A percentile compares a stretch with the other conserved stretches of the same genome.
These are phyloP conservation scores for Rhadina sibilatrix DNA, from an alignment of 2,113 vertebrate genomes.

Conservation along the genomic window DNA sequence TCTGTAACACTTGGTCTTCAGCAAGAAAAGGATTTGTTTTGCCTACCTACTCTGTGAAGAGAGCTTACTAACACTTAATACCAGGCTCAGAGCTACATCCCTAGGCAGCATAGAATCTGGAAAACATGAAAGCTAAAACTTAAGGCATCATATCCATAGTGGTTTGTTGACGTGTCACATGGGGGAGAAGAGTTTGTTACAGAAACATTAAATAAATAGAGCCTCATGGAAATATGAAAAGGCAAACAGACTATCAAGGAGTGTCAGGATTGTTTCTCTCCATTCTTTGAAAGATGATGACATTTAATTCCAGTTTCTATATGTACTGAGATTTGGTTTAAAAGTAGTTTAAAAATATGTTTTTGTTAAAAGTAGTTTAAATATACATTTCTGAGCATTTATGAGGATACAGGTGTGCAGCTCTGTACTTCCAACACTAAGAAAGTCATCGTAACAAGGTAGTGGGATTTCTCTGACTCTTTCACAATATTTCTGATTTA, in stretches of 20 bases:
- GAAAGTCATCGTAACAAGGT: not conserved
- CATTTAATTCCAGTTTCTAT: not conserved
- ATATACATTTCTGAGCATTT: not conserved
- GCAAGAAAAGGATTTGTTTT: not conserved
- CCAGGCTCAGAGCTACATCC: not conserved
- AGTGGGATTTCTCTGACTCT: not conserved
- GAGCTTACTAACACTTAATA: not conserved
- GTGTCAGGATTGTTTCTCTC: not conserved
- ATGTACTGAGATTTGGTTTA: not conserved
- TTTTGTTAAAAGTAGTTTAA: not conserved
- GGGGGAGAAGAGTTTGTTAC: not conserved
- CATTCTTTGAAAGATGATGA: not conserved
- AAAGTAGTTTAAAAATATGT: not conserved
- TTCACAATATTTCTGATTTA: not conserved
- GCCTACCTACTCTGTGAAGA: not conserved
- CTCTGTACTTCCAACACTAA: not conserved
- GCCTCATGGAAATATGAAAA: not conserved
- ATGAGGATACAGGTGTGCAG: not conserved
- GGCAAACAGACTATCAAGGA: not conserved
- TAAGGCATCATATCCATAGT: not conserved
- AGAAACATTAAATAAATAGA: not conserved
- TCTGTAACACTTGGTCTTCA: not conserved
- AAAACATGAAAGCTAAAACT: not conserved
- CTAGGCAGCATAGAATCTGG: not conserved
- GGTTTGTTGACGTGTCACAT: not conserved